Evolutionary conservation across 2,888 invertebrate species (phyloP), one percentile per base, ranked within the genome.

Genomic region (Ormyrus labotus): DNA sequence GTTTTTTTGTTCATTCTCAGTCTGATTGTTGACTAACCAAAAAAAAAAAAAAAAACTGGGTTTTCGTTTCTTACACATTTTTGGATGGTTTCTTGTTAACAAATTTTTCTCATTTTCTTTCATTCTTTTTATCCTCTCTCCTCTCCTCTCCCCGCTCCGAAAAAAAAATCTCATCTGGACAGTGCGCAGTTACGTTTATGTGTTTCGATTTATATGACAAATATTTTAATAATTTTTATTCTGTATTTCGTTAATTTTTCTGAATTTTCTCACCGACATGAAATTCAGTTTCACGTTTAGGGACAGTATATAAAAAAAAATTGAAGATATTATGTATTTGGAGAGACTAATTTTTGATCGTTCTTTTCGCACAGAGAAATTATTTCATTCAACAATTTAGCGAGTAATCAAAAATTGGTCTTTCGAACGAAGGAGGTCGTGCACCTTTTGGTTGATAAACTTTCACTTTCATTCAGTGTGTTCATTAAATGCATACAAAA

Each of bases 1-100:
- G 60, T 58, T 69, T 90, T 89, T 89, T 88, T 89, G 89, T 89
- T 64, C 67, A 53, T 86, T 86, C 72, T 64, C 81, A 84, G 61
- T 48, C 53, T 11, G 8, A 64, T 57, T 77, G 7, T 65, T 51
- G 70, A 77, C 57, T 70, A 47, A 65, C 53, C 8, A 34, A 34
- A 34, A 13, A 19, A 19, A 1, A 34, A 4, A 34, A 34, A 34
- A 34, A 34, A 34, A 34, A 34, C 34, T 34, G 34, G 34, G 34
- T 34, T 34, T 34, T 34, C 34, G 34, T 34, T 34, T 34, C 34
- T 34, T 34, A 34, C 34, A 34, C 34, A 13, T 34, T 34, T 34
- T 34, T 34, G 34, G 34, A 34, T 34, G 34, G 34, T 34, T 34
- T 34, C 34, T 34, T 34, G 34, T 34, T 34, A 34, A 34, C 34